Percentiles rank a stretch among this genome's conserved stretches.
Conservation (phyloP, 2,797 vertebrate species). For the Melanotaenia maccullochi region DNA sequence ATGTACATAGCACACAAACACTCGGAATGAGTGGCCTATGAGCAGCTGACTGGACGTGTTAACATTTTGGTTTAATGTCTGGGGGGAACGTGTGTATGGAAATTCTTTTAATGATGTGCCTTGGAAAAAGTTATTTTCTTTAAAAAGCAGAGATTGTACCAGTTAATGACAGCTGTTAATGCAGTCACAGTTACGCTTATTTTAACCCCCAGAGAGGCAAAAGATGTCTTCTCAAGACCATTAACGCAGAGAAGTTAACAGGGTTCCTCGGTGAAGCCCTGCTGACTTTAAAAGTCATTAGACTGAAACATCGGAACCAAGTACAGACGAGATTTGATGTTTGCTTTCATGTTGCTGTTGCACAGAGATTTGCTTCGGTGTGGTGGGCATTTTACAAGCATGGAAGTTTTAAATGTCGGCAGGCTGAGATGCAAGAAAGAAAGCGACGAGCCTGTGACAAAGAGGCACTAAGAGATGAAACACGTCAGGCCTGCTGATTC, state of each 20-base stretch:
- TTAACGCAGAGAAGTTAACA: constrained; percentile 11
- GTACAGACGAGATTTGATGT: constrained; percentile 26
- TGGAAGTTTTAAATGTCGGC: constrained; percentile 47
- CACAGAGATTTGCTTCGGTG: constrained; percentile 64
- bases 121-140: constrained; percentile 68
- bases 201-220: constrained; percentile 13
- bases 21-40: constrained; percentile 6
- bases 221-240: constrained; percentile 15
- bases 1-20: constrained; percentile 44
- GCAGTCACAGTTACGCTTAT: constrained; percentile 27
- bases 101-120: constrained; percentile 76
- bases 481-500: constrained; percentile 19
- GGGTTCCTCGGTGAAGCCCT: neutral
- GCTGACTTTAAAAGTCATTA: neutral
- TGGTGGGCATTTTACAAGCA: constrained; percentile 45
- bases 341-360: constrained; percentile 56
- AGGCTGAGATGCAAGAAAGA: constrained; percentile 14
- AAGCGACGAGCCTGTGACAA: neutral
- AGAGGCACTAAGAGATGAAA: neutral
- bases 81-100: constrained; percentile 56
- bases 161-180: constrained; percentile 37
- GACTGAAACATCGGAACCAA: constrained; percentile 20
- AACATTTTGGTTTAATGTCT: constrained; percentile 48
- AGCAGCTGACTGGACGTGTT: constrained; percentile 28
- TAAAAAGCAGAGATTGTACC: constrained; percentile 62